A percentile compares a stretch with the other conserved stretches of the same genome.
Evolutionary conservation across 2,888 invertebrate genomes (phyloP).

Genomic region (Micropterix aruncella): DNA sequence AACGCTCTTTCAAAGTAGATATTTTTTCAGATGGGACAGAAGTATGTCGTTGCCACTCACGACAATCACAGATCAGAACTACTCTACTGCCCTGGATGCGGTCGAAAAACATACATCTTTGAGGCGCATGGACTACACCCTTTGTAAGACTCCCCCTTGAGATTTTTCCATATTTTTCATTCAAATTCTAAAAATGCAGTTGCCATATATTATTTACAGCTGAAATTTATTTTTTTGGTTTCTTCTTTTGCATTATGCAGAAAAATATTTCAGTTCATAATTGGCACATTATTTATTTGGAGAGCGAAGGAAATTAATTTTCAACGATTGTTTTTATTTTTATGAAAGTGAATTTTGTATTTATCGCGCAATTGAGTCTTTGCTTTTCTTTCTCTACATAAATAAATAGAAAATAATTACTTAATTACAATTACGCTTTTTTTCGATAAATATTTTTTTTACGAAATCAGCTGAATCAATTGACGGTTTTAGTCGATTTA

Average conservation of each 20-base stretch:
- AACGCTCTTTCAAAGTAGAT: slow-evolving; percentile 24
- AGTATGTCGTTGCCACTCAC: slow-evolving; percentile 55
- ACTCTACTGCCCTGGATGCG: slow-evolving; percentile 30
- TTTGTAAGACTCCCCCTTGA: slow-evolving; percentile 51
- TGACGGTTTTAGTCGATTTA: no score
- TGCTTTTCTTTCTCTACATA: no score
- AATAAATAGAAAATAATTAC: no score
- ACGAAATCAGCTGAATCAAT: no score
- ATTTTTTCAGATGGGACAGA: slow-evolving; percentile 45
- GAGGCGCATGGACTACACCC: slow-evolving; percentile 70
- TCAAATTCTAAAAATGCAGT: not conserved
- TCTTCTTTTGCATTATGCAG: not conserved
- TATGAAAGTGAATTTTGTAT: no score
- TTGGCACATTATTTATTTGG: not conserved
- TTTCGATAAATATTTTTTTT: no score
- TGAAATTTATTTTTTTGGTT: not conserved
- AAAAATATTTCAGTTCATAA: not conserved
- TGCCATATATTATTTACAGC: not conserved
- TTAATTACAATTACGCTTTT: no score
- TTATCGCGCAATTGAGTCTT: no score
- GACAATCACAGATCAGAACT: slow-evolving; percentile 26
- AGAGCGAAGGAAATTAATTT: no score
- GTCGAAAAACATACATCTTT: slow-evolving; percentile 40
- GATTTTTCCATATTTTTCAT: not conserved
- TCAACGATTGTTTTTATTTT: no score